Base-by-base conservation (phyloP, 2,888 invertebrate species). In the Campoplex nolae region DNA sequence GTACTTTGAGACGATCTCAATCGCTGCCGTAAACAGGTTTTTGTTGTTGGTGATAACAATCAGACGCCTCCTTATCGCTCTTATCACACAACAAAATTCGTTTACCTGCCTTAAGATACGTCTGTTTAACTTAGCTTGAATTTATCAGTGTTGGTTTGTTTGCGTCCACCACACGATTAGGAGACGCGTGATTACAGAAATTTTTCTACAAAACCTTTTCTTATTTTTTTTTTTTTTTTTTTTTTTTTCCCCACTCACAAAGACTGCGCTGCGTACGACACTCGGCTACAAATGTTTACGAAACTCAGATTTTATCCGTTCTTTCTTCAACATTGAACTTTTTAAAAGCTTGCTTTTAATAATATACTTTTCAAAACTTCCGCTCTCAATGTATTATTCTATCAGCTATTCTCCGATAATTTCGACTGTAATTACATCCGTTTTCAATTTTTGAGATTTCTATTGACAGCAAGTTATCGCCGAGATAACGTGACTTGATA, bases 1-100 rank as follows among this genome's bases (percentile, higher is more conserved):
- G 32, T 35, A 74, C 75, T 79, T 62, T 16, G 75, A 18, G 68
- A 65, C 80, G 62, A 70, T 79, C 71, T 73, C 65, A 32, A 38
- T 28, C 76, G 48, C 67, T 62, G 83, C 85, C 75, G 83, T 87
- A 85, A 87, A 87, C 85, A 83, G 65, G 54, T 77, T 85, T 62
- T 87, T 85, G 87, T 87, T 87, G 85, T 87, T 71, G 68, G 70
- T 58, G 87, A 85, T 87, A 80, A 68, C 48, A 38, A 85, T 87
- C 87, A 62, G 79, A 87, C 83, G 71, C 76, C 83, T 70, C 38
- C 76, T 87, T 85, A 85, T 87, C 87, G 76, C 18, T 54, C 83
- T 87, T 87, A 87, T 87, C 87, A 54, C 74, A 85, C 87, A 87
- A 87, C 87, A 87, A 87, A 87, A 58, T 81, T 81, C 74, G 76